phyloP scores from a whole-genome alignment of 2,113 vertebrate species.

The Tragelaphus scriptus region DNA sequence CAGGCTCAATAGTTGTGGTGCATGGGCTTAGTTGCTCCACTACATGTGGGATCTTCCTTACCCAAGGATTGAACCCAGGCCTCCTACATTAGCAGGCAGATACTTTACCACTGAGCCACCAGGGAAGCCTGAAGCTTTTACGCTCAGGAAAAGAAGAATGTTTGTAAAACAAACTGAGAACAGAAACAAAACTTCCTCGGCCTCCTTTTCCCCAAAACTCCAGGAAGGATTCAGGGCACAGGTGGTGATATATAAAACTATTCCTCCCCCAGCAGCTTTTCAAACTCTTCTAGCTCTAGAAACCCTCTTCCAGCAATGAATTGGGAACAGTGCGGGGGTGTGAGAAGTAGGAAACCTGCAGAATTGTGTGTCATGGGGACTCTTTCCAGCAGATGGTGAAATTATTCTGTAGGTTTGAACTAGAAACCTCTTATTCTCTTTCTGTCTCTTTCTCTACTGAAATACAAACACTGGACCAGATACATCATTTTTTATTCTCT shows the following conservation, averaged over 20 bases:
- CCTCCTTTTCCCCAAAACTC: background rate
- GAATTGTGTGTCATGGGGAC: background rate
- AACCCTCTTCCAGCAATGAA: background rate
- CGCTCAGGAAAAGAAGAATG: background rate
- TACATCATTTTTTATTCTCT: background rate
- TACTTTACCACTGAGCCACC: background rate
- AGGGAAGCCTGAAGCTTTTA: background rate
- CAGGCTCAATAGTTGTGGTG: background rate
- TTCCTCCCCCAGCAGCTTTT: background rate
- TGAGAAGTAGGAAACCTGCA: background rate
- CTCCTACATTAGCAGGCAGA: background rate
- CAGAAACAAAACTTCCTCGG: background rate
- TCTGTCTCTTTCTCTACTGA: background rate
- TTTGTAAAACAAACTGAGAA: background rate
- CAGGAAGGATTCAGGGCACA: background rate
- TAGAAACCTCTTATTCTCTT: background rate
- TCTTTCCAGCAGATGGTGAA: slow-evolving; percentile 37
- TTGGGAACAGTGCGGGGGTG: background rate
- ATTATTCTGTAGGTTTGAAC: slow-evolving; percentile 10
- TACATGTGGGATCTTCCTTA: background rate
- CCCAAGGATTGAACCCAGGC: background rate
- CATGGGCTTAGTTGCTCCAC: background rate
- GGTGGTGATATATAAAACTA: background rate
- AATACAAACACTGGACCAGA: background rate
- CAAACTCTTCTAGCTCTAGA: background rate